phyloP scores from a whole-genome alignment of 2,797 vertebrate species.

The Neomorphus geoffroyi region DNA sequence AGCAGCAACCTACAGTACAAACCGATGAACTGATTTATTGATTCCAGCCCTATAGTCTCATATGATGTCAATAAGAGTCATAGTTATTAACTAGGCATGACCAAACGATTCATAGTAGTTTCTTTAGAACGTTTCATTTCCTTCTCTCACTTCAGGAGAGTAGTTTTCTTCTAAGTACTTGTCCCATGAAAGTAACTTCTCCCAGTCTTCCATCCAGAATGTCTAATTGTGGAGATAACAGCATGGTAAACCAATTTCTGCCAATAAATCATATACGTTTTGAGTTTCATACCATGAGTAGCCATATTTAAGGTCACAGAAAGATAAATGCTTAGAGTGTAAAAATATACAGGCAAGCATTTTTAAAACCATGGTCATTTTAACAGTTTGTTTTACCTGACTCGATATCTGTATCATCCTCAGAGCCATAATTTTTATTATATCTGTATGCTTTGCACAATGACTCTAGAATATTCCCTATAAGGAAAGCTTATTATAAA shows the following conservation, averaged over 20 bases:
- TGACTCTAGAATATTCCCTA: not conserved
- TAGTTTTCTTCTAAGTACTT: not conserved
- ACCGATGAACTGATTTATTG: not conserved
- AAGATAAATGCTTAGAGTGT: not conserved
- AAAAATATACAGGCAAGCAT: not conserved
- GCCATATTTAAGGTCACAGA: not conserved
- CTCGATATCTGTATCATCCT: not conserved
- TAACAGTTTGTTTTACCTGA: not conserved
- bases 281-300: not conserved
- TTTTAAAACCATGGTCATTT: not conserved
- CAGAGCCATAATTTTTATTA: not conserved
- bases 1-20: not conserved
- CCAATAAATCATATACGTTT: not conserved
- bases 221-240: not conserved
- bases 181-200: not conserved
- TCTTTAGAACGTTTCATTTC: not conserved
- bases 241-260: not conserved
- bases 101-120: not conserved
- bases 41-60: not conserved
- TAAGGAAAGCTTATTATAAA: not conserved
- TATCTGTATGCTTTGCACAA: not conserved
- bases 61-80: not conserved
- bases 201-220: not conserved
- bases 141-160: not conserved
- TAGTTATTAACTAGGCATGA: not conserved